These are phyloP conservation scores for Paracanthobrama guichenoti DNA, from an alignment of 2,113 vertebrate genomes.

Conservation along the genomic window DNA sequence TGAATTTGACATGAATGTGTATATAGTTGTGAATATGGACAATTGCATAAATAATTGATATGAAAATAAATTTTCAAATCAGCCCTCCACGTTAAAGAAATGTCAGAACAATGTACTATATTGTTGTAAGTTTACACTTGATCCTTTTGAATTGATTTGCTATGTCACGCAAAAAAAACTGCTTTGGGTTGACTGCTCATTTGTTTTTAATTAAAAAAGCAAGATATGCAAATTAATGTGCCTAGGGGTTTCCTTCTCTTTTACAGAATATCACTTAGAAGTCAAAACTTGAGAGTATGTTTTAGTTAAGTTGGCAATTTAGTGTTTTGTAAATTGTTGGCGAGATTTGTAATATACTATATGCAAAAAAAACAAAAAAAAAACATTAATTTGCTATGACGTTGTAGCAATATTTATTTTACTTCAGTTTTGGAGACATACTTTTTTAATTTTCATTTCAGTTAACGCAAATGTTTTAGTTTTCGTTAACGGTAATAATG, in stretches of 20 bases:
- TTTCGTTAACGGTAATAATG: not conserved
- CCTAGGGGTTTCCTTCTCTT: slow-evolving; percentile 24
- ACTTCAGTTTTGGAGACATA: not conserved
- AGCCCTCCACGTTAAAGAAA: slow-evolving; percentile 59
- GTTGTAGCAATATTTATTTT: not conserved
- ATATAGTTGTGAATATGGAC: slow-evolving; percentile 79
- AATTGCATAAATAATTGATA: slow-evolving; percentile 71
- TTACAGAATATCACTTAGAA: not conserved
- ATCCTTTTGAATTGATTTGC: slow-evolving; percentile 72
- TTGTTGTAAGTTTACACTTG: slow-evolving; percentile 67
- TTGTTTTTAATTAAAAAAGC: slow-evolving; percentile 76
- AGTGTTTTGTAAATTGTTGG: not conserved
- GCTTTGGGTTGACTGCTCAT: slow-evolving; percentile 67
- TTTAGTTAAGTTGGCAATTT: not conserved
- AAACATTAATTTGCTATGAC: no score
- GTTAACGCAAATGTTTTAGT: no score
- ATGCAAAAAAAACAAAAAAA: no score
- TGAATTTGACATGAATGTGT: slow-evolving; percentile 76
- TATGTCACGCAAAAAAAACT: slow-evolving; percentile 64
- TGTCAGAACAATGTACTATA: slow-evolving; percentile 66
- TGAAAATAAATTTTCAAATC: slow-evolving; percentile 70
- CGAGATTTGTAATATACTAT: not conserved
- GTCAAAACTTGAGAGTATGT: not conserved
- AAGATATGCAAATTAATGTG: slow-evolving; percentile 56
- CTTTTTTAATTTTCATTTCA: not conserved